Evolutionary conservation across 1,140 invertebrate species (phyloP).

Genomic region (Cotesia typhae): DNA sequence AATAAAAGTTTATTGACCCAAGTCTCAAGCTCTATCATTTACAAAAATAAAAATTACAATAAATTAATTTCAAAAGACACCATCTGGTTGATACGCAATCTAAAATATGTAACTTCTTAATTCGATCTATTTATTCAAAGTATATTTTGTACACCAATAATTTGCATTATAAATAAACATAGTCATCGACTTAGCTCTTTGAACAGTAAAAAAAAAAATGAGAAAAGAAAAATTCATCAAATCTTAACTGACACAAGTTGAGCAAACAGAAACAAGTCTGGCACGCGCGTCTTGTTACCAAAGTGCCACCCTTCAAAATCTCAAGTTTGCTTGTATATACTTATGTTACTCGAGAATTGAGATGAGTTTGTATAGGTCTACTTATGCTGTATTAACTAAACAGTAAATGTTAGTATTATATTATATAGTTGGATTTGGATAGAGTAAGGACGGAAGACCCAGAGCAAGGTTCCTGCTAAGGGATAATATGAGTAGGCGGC

Average conservation of each 20-base stretch:
- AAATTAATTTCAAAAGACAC: no score
- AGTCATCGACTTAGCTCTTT: neutral
- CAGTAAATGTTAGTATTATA: neutral
- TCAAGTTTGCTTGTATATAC: neutral
- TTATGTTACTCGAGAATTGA: no score
- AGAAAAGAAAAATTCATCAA: slow-evolving; percentile 11
- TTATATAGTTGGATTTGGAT: neutral
- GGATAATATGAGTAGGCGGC: no score
- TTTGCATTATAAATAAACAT: slow-evolving; percentile 34
- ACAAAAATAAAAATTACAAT: no score
- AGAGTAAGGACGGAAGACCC: no score
- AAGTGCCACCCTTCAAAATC: slow-evolving; percentile 54
- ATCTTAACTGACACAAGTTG: slow-evolving; percentile 34
- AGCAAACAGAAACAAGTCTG: slow-evolving; percentile 34
- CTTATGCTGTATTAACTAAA: neutral
- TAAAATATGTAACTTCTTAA: no score
- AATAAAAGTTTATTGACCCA: neutral
- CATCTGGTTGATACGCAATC: no score
- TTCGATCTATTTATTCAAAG: no score
- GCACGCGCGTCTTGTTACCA: slow-evolving; percentile 63
- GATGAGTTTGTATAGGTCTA: neutral
- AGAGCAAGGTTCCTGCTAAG: no score
- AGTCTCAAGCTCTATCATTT: neutral
- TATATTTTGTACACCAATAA: neutral
- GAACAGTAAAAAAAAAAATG: neutral